A percentile compares a stretch with the other conserved stretches of the same genome.
Evolutionary conservation across 1,140 invertebrate genomes (phyloP).

Genomic region (Spodoptera frugiperda): DNA sequence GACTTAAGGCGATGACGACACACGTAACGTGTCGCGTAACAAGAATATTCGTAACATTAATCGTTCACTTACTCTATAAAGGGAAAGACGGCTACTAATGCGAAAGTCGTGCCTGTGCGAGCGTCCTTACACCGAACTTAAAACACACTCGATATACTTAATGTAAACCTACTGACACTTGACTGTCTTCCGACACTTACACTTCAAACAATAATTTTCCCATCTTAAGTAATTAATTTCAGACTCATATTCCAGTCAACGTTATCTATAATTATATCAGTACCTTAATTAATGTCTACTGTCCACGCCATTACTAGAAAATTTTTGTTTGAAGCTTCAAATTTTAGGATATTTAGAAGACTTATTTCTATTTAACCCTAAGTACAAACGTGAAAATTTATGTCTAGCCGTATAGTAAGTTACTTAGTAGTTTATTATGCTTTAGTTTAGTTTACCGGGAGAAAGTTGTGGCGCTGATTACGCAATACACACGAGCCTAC

Average conservation of each 20-base stretch:
- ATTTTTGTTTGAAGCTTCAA: constrained; percentile 71
- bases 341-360: constrained; percentile 50
- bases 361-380: constrained; percentile 71
- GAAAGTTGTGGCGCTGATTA: constrained; percentile 51
- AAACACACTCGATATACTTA: constrained; percentile 5
- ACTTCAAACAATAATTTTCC: constrained; percentile 77
- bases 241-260: constrained; percentile 65
- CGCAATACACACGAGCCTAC: constrained; percentile 40
- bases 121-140: constrained; percentile 23
- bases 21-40: constrained; percentile 3
- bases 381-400: constrained; percentile 78
- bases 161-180: not conserved
- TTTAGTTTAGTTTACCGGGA: constrained; percentile 55
- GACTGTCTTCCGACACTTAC: constrained; percentile 5
- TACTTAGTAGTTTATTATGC: constrained; percentile 49
- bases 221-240: constrained; percentile 62
- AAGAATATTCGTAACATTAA: constrained; percentile 21
- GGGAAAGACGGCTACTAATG: constrained; percentile 22
- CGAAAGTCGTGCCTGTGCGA: constrained; percentile 31
- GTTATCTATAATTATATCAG: constrained; percentile 63
- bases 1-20: constrained; percentile 30
- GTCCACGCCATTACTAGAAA: constrained; percentile 57
- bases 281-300: constrained; percentile 63
- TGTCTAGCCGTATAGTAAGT: constrained; percentile 63
- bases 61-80: constrained; percentile 19